These are phyloP conservation scores for Clinocottus analis DNA, from an alignment of 2,113 vertebrate genomes.

Conservation along the genomic window DNA sequence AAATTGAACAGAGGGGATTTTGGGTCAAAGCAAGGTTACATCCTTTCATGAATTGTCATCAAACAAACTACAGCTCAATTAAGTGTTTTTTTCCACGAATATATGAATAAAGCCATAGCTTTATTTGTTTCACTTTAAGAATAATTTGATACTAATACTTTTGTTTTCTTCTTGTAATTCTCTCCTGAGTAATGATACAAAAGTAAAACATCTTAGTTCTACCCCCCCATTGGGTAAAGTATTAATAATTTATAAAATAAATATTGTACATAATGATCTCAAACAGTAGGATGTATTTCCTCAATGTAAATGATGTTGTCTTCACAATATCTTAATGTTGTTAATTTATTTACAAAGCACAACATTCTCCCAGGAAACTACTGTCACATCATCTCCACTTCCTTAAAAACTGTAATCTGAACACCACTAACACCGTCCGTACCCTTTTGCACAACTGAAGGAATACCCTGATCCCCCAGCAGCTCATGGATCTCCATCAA, in stretches of 20 bases:
- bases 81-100: background rate
- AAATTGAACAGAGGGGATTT: background rate
- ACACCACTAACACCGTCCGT: constrained; percentile 8
- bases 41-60: constrained; percentile 8
- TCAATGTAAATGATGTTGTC: background rate
- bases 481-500: constrained; percentile 5
- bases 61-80: background rate
- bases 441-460: constrained; percentile 24
- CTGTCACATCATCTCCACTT: constrained; percentile 8
- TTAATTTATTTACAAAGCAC: no score
- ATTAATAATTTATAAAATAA: background rate
- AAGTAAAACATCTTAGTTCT: no score
- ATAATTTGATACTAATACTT: no score
- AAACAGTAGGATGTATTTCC: background rate
- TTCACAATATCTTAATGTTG: no score
- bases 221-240: background rate
- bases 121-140: background rate
- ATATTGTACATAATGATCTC: background rate
- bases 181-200: background rate
- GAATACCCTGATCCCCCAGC: background rate
- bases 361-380: background rate
- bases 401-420: constrained; percentile 18
- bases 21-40: constrained; percentile 1
- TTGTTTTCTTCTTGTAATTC: background rate
- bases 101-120: background rate